These are phyloP conservation scores for Hypercompe scribonia DNA, from an alignment of 2,888 invertebrate species.

Conservation along the genomic window DNA sequence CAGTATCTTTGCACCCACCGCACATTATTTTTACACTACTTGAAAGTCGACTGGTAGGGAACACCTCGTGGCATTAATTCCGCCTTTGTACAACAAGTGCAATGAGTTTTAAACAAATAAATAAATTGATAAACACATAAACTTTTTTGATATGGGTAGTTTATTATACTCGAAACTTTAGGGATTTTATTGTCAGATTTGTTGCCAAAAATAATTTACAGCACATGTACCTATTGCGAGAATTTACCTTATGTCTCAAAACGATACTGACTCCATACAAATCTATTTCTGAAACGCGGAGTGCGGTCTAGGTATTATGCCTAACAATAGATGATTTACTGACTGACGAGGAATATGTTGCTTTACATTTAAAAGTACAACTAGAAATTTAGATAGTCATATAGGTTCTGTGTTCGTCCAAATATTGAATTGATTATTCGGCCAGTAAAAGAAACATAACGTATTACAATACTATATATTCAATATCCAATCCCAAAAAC, in stretches of 20 bases:
- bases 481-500: slow-evolving; percentile 57
- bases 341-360: slow-evolving; percentile 47
- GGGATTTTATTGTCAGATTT: slow-evolving; percentile 63
- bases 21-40: too few species aligned
- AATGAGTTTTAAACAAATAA: too few species aligned
- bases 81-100: too few species aligned
- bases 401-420: not conserved
- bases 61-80: too few species aligned
- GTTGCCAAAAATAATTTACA: slow-evolving; percentile 55
- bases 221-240: slow-evolving; percentile 54
- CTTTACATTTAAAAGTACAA: slow-evolving; percentile 32
- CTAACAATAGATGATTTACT: slow-evolving; percentile 68
- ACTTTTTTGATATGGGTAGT: slow-evolving; percentile 34
- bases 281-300: slow-evolving; percentile 72
- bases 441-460: slow-evolving; percentile 37
- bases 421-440: slow-evolving; percentile 17
- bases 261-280: slow-evolving; percentile 59
- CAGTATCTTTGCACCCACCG: too few species aligned
- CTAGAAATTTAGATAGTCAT: slow-evolving; percentile 1
- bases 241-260: slow-evolving; percentile 62
- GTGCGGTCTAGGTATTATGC: slow-evolving; percentile 68
- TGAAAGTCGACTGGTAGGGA: too few species aligned
- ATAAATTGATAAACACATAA: too few species aligned
- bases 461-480: slow-evolving; percentile 57
- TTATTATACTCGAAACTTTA: slow-evolving; percentile 58